phyloP scores from a whole-genome alignment of 2,113 vertebrate species.

The Notothenia coriiceps region DNA sequence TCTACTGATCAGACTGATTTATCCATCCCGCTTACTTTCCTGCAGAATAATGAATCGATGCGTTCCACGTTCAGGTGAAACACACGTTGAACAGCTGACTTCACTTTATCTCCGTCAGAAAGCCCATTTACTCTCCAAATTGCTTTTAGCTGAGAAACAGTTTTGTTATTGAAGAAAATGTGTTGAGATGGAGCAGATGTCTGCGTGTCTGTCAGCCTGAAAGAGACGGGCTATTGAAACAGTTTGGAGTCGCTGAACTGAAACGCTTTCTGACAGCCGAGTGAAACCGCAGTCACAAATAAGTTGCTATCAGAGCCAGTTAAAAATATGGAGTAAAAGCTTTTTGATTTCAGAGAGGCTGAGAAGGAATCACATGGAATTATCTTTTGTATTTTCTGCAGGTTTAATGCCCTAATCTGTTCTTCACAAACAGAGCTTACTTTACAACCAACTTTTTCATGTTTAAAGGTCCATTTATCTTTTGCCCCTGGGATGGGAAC shows the following conservation, averaged over 20 bases:
- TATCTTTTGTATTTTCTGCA: neutral
- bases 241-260: constrained; percentile 26
- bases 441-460: too few species aligned
- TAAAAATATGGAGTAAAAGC: neutral
- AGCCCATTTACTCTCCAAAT: constrained; percentile 32
- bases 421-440: neutral
- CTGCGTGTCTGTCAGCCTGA: constrained; percentile 20
- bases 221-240: constrained; percentile 21
- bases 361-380: neutral
- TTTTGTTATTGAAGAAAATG: constrained; percentile 17
- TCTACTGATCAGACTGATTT: too few species aligned
- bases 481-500: neutral
- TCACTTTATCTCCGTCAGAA: neutral
- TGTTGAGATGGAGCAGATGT: constrained; percentile 26
- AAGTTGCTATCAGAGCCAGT: neutral
- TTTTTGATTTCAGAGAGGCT: neutral
- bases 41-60: neutral
- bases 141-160: neutral
- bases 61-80: neutral
- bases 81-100: neutral
- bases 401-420: neutral
- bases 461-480: too few species aligned
- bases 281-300: neutral
- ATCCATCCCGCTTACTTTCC: neutral
- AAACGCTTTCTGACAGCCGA: constrained; percentile 18